Evolutionary conservation across 2,888 invertebrate genomes (phyloP), one percentile per base, ranked within the genome.

Genomic region (Xestia c-nigrum): DNA sequence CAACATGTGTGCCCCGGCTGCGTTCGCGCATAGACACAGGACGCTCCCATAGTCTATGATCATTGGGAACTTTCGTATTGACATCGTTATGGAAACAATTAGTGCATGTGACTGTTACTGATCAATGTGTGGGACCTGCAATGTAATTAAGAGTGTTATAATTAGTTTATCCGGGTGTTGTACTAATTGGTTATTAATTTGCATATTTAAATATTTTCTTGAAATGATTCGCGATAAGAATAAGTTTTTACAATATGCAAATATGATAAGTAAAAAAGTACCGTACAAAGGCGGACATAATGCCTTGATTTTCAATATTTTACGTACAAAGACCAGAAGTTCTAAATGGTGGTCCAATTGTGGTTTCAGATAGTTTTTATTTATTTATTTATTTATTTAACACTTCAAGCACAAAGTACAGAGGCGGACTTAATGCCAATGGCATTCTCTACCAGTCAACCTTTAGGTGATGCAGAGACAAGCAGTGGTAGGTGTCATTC

Each of bases 1-100:
- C 92, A 94, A 88, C 95, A 96, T 93, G 93, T 96, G 96, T 89
- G 86, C 61, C 87, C 94, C 95, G 94, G 93, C 94, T 95, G 95
- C 87, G 91, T 82, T 75, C 68, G 89, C 88, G 88, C 89, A 87
- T 91, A 90, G 90, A 87, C 84, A 87, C 89, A 90, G 83, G 85
- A 84, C 89, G 90, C 89, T 92, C 93, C 89, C 93, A 91, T 90
- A 61, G 84, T 86, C 92, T 86, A 88, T 83, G 85, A 88, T 85
- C 80, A 84, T 82, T 81, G 83, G 68, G 80, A 85, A 83, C 72
- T 84, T 74, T 83, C 80, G 69, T 85, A 81, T 75, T 87, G 81
- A 80, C 78, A 88, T 76, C 74, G 78, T 83, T 84, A 86, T 72
- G 75, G 66, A 63, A 78, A 80, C 75, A 80, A 78, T 80, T 82